Percentiles rank a stretch among this genome's conserved stretches.
Evolutionary conservation across 2,888 invertebrate genomes (phyloP).

Genomic region (Phortica magna): DNA sequence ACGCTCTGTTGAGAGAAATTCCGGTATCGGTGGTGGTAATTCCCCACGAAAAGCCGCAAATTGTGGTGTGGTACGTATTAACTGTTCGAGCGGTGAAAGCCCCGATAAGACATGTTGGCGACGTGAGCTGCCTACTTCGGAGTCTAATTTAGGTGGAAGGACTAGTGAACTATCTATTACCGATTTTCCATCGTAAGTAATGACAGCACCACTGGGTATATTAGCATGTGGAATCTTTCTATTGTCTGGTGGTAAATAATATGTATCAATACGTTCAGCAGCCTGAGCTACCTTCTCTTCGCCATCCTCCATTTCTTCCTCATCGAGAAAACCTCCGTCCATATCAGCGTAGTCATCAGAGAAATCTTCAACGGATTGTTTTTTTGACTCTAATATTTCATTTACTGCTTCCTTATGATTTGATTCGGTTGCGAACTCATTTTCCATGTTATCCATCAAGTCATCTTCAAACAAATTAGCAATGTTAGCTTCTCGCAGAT

Average conservation of each 20-base stretch:
- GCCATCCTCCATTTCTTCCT: slow-evolving; percentile 60
- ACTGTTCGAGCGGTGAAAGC: slow-evolving; percentile 80
- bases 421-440: background rate
- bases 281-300: slow-evolving; percentile 80
- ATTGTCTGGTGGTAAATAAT: slow-evolving; percentile 85
- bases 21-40: slow-evolving; percentile 82
- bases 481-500: slow-evolving; percentile 77
- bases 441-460: slow-evolving; percentile 26
- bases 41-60: slow-evolving; percentile 87
- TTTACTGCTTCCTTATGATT: background rate
- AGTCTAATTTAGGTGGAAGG: slow-evolving; percentile 77
- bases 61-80: slow-evolving; percentile 84
- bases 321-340: slow-evolving; percentile 10
- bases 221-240: slow-evolving; percentile 74
- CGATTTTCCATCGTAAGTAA: slow-evolving; percentile 87
- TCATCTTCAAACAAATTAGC: slow-evolving; percentile 57
- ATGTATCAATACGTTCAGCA: slow-evolving; percentile 85
- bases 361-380: slow-evolving; percentile 31
- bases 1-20: slow-evolving; percentile 75
- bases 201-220: slow-evolving; percentile 81
- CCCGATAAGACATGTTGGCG: slow-evolving; percentile 59
- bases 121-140: slow-evolving; percentile 50
- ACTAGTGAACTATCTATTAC: slow-evolving; percentile 83
- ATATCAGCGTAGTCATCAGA: slow-evolving; percentile 5
- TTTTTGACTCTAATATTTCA: background rate